Evolutionary conservation across 2,797 vertebrate species (phyloP).

Genomic region (Xerus rutilus): DNA sequence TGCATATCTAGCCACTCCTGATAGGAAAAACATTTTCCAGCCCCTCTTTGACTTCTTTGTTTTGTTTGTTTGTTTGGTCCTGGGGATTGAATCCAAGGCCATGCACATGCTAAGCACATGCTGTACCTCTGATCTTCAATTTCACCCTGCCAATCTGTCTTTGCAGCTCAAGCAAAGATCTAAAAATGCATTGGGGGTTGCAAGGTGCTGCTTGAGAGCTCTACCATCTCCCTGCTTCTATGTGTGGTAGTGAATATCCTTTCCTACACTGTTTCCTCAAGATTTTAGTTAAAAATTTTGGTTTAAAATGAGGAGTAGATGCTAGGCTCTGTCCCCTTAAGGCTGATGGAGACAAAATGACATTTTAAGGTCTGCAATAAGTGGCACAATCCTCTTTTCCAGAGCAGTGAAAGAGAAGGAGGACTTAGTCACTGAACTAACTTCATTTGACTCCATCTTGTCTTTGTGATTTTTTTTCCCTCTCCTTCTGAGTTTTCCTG

Average conservation of each 20-base stretch:
- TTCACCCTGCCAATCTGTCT: background rate
- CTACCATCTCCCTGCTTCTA: background rate
- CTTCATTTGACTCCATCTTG: no score
- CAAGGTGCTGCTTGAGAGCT: background rate
- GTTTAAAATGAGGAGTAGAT: conserved; percentile 58
- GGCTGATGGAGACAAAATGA: conserved; percentile 24
- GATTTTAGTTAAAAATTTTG: background rate
- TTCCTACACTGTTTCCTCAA: conserved; percentile 13
- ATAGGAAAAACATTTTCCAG: background rate
- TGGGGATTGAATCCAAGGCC: background rate
- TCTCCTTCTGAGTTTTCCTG: background rate
- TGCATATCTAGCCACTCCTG: background rate
- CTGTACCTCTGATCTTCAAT: background rate
- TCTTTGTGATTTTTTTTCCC: no score
- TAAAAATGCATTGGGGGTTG: background rate
- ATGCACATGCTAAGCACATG: background rate
- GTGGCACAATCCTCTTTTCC: background rate
- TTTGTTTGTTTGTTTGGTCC: background rate
- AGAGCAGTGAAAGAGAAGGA: background rate
- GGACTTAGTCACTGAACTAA: no score
- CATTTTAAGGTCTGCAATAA: conserved; percentile 72
- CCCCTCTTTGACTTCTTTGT: background rate
- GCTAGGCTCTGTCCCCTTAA: conserved; percentile 21
- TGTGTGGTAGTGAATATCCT: background rate
- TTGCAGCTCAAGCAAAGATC: conserved; percentile 46